Base-by-base conservation (phyloP, 2,888 invertebrate species). In the Syritta pipiens region DNA sequence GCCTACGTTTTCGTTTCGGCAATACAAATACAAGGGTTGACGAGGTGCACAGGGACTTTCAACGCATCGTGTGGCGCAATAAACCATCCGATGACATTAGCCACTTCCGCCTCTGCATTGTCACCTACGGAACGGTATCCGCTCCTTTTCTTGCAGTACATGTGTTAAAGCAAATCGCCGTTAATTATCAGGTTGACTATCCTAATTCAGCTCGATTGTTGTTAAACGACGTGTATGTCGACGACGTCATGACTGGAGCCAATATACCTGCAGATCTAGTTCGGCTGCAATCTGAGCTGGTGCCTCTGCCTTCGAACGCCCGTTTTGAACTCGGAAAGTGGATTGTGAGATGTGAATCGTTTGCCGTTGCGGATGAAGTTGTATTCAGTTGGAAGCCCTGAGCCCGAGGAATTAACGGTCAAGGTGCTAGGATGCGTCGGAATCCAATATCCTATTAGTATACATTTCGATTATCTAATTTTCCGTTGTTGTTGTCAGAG, bases 1-100 rank as follows among this genome's bases (percentile, higher is more conserved):
- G 24, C 10, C 28, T 51, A 7, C 37, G 48, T 3, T 71, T 68
- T 48, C 55, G 44, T 69, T 69, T 32, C 55, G 48, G 3, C 53
- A 62, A 9, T n/a, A n/a, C n/a, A n/a, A n/a, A n/a, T n/a, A 72
- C 62, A 9, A 48, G 10, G 48, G 20, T 62, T 12, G 20, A n/a
- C n/a, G 28, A 62, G 0, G 2, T 3, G 1, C 10, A 71, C n/a
- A 28, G 20, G 2, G 46, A 62, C 14, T 71, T 28, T 5, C 55
- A 72, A 2, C 53, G 62, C 10, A 63, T 72, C 14, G 48, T 46
- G 0, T 72, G 62, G 71, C 48, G 71, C 1, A 2, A n/a, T 9
- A 37, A 14, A 22, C 3, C 28, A 7, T n/a, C 55, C 19, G 19
- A 19, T 26, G 32, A 57, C 12, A 14, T 68, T 0, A 12, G 28